phyloP scores from a whole-genome alignment of 2,888 invertebrate species.

The Parelbella ahira region DNA sequence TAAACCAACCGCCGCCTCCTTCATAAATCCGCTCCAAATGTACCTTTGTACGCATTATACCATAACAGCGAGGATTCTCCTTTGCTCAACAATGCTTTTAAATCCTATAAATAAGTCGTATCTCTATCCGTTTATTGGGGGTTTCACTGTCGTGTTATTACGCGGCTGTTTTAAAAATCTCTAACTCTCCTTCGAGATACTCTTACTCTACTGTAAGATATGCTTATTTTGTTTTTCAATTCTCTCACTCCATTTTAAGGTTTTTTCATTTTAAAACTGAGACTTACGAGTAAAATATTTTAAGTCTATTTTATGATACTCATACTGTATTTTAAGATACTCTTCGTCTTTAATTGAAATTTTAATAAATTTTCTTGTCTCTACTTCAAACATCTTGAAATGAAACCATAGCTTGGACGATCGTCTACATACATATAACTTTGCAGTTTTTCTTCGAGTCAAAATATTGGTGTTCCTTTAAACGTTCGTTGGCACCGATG shows the following conservation, averaged over 20 bases:
- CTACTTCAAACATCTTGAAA: too few relatives aligned
- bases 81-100: constrained; percentile 54
- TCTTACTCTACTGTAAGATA: too few relatives aligned
- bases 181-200: too few relatives aligned
- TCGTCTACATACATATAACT: not conserved
- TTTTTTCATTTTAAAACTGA: too few relatives aligned
- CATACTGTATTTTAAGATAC: too few relatives aligned
- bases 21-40: constrained; percentile 75
- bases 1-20: constrained; percentile 74
- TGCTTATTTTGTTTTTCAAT: too few relatives aligned
- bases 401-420: not conserved
- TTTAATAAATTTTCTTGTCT: too few relatives aligned
- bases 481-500: constrained; percentile 43
- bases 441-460: constrained; percentile 18
- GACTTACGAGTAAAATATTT: too few relatives aligned
- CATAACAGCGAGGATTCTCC: constrained; percentile 57
- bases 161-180: constrained; percentile 22
- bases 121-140: constrained; percentile 35
- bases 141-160: constrained; percentile 28
- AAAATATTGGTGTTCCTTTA: constrained; percentile 33
- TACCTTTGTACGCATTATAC: constrained; percentile 78
- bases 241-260: too few relatives aligned
- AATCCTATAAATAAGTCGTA: constrained; percentile 59
- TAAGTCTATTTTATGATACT: too few relatives aligned
- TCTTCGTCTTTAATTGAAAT: too few relatives aligned